phyloP scores from a whole-genome alignment of 2,888 invertebrate species.

The Xestoiulus laeticollis region DNA sequence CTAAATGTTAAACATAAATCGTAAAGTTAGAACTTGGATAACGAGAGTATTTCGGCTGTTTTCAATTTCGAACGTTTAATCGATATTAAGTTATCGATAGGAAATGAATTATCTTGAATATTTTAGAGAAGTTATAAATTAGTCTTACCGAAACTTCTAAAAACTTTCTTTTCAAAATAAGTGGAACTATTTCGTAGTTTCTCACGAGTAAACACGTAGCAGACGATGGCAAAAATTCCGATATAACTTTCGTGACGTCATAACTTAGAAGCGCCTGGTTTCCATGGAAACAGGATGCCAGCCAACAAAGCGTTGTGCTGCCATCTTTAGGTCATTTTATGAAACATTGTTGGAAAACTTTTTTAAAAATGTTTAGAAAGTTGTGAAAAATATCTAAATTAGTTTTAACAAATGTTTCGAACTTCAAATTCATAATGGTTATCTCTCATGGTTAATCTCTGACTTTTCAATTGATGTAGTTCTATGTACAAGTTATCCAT shows the following conservation, averaged over 20 bases:
- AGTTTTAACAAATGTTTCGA: no score
- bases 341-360: neutral
- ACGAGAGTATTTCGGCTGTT: conserved; percentile 38
- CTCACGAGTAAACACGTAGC: neutral
- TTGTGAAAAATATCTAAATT: no score
- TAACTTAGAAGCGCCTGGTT: neutral
- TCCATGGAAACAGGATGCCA: neutral
- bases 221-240: conserved; percentile 36
- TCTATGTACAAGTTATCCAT: no score
- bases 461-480: no score
- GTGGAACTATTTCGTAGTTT: neutral
- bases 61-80: neutral
- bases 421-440: no score
- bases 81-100: neutral
- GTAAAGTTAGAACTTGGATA: neutral
- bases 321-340: neutral
- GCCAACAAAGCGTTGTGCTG: neutral
- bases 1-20: neutral
- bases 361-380: neutral
- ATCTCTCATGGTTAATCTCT: no score
- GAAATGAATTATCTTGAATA: neutral
- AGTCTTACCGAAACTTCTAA: neutral
- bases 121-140: neutral
- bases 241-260: conserved; percentile 18
- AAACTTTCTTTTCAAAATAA: neutral